Evolutionary conservation across 2,888 invertebrate species (phyloP).

Genomic region (Clusia tigrina): DNA sequence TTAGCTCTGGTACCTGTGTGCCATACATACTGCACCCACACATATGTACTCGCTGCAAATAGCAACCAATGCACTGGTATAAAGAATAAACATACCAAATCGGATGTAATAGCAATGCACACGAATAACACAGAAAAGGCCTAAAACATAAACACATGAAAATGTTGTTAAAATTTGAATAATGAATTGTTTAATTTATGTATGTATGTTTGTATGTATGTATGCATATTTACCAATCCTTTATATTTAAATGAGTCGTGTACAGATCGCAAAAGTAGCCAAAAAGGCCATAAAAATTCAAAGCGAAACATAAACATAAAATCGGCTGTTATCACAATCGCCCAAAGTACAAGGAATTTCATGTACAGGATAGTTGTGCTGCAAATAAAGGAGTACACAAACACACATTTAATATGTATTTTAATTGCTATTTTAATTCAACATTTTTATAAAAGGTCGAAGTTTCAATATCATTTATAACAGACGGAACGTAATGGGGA

Average conservation of each 20-base stretch:
- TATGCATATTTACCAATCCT: constrained; percentile 80
- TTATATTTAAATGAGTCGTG: constrained; percentile 98
- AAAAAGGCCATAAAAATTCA: constrained; percentile 99
- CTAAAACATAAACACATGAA: constrained; percentile 67
- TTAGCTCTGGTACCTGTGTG: constrained; percentile 78
- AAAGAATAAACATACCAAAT: constrained; percentile 98
- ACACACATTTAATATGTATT: neutral
- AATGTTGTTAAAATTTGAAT: neutral
- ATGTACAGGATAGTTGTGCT: constrained; percentile 92
- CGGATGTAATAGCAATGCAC: constrained; percentile 96
- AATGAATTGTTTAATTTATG: neutral
- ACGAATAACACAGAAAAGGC: constrained; percentile 98
- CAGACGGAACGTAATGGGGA: too few relatives aligned
- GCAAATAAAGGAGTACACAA: constrained; percentile 57
- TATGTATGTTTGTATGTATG: neutral
- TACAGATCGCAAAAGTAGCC: constrained; percentile 93
- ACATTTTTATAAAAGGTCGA: too few relatives aligned
- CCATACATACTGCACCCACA: constrained; percentile 99
- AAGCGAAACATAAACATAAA: constrained; percentile 98
- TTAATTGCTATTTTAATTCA: neutral
- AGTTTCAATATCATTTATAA: too few relatives aligned
- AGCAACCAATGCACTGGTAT: constrained; percentile 98
- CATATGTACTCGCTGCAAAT: constrained; percentile 97
- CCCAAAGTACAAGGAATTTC: constrained; percentile 95
- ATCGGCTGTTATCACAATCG: constrained; percentile 91